Evolutionary conservation across 2,797 vertebrate genomes (phyloP), one percentile per base, ranked within the genome.

Genomic region (Clamator glandarius): DNA sequence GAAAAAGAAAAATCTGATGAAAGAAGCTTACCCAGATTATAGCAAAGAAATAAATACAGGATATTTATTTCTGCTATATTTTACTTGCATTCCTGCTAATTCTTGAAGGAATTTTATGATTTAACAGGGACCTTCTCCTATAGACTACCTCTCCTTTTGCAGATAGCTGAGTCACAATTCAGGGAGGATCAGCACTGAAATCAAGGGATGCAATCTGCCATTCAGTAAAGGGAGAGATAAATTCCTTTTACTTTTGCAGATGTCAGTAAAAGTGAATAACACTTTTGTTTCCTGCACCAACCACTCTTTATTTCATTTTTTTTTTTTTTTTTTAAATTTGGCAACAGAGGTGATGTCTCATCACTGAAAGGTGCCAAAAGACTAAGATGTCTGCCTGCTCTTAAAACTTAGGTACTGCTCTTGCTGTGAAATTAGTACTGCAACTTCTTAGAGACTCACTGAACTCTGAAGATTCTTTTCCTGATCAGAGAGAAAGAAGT

Each of bases 391-490:
- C 51, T 91, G 75, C 20, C 46, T 83, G 39, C 25, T 84, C 29
- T 75, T 84, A 63, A 87, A 83, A 78, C 28, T 51, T 66, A 73
- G 20, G 51, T 93, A 62, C 68, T 93, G 79, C 62, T 92, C 62
- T 72, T 94, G 62, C 25, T 80, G 26, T 93, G 91, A 91, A 91
- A 68, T 70, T 83, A 92, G 58, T 69, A 50, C 35, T 39, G 58
- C 51, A 46, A 52, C 62, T 91, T 88, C 61, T 80, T 42, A 50
- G 31, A 36, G 63, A 58, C 74, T 73, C 44, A 61, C 10, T 52
- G 83, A 94, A 78, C 51, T 72, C 78, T 72, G n/a, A 57, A 94
- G 61, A 68, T 91, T 94, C 81, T 42, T 90, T 64, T 81, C 62
- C 66, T 89, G 58, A 48, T 52, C 59, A 91, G 54, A 77, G 21